phyloP scores from a whole-genome alignment of 2,113 vertebrate genomes.

The Bujurquina vittata region DNA sequence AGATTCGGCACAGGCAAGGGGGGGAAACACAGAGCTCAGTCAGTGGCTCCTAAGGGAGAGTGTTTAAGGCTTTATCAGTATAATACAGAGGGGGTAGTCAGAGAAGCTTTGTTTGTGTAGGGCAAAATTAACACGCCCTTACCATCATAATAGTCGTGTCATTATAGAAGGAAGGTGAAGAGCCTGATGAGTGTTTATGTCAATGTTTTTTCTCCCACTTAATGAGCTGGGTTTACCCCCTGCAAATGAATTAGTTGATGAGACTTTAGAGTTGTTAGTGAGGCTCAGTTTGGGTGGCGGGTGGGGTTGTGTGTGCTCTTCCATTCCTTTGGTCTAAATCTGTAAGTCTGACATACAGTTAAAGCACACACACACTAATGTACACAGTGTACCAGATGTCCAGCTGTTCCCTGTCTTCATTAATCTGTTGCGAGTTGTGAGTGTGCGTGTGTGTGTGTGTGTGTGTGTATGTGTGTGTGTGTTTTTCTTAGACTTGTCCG shows the following conservation, averaged over 20 bases:
- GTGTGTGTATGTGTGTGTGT: too few relatives aligned
- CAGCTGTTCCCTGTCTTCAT: constrained; percentile 68
- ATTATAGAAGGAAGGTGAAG: constrained; percentile 56
- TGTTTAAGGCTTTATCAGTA: constrained; percentile 72
- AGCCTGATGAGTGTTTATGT: constrained; percentile 62
- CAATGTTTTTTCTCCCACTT: constrained; percentile 54
- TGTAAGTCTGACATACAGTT: not conserved
- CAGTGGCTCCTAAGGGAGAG: constrained; percentile 61
- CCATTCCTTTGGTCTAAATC: constrained; percentile 9
- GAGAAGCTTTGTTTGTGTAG: constrained; percentile 72
- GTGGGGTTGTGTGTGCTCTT: not conserved
- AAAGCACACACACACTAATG: not conserved
- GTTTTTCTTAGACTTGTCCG: constrained; percentile 10
- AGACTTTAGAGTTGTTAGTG: constrained; percentile 13
- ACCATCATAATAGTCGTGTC: constrained; percentile 56
- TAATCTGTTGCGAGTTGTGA: constrained; percentile 37
- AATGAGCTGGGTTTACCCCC: constrained; percentile 52
- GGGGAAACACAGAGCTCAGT: constrained; percentile 31
- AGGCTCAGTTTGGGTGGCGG: not conserved
- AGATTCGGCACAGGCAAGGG: constrained; percentile 21
- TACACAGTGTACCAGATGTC: constrained; percentile 28
- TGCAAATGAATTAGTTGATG: constrained; percentile 34
- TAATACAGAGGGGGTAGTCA: constrained; percentile 66
- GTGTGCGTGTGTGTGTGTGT: too few relatives aligned
- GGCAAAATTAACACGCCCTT: constrained; percentile 68